These are phyloP conservation scores for Leucania comma DNA, from an alignment of 2,888 invertebrate species.

Conservation along the genomic window DNA sequence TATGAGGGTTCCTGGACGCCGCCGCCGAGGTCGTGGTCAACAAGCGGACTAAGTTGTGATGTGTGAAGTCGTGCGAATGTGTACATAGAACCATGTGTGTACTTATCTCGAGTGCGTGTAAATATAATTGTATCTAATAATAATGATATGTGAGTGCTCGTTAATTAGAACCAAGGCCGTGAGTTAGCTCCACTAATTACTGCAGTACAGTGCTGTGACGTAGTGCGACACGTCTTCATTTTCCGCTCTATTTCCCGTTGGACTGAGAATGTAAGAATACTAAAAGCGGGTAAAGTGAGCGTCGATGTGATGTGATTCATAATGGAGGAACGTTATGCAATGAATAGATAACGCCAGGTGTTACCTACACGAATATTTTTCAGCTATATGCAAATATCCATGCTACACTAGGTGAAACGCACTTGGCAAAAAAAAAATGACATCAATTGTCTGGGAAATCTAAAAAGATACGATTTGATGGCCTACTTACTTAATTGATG, in stretches of 20 bases:
- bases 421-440: constrained; percentile 33
- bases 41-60: constrained; percentile 87
- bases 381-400: constrained; percentile 41
- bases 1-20: constrained; percentile 91
- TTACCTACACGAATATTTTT: constrained; percentile 38
- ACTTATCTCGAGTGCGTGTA: constrained; percentile 63
- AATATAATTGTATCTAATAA: constrained; percentile 63
- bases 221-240: constrained; percentile 67
- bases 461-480: constrained; percentile 38
- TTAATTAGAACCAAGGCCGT: constrained; percentile 67
- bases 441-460: constrained; percentile 12
- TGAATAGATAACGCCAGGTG: constrained; percentile 41
- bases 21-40: constrained; percentile 85
- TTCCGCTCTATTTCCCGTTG: constrained; percentile 70
- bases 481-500: constrained; percentile 59
- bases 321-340: constrained; percentile 48
- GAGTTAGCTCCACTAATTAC: constrained; percentile 67
- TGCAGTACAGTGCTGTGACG: constrained; percentile 68
- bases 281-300: constrained; percentile 55
- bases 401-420: constrained; percentile 18
- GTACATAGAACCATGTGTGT: constrained; percentile 67
- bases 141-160: constrained; percentile 61
- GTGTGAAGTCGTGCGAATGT: constrained; percentile 60
- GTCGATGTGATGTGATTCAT: constrained; percentile 60
- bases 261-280: constrained; percentile 69